Percentiles rank a stretch among this genome's conserved stretches.
Conservation (phyloP, 1,140 invertebrate genomes). For the Atta cephalotes region DNA sequence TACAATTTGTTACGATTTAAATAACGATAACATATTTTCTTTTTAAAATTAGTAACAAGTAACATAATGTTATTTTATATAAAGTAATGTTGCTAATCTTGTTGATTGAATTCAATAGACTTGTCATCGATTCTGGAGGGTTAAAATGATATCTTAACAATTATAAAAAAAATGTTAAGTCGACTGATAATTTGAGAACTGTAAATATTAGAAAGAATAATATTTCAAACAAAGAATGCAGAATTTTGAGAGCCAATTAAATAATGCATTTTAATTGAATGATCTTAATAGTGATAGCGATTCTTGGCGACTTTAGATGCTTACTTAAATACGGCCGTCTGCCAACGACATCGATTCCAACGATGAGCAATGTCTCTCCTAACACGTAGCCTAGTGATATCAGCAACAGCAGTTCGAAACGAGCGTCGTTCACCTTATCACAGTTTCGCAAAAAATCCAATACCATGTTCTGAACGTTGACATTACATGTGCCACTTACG, state of each 20-base stretch:
- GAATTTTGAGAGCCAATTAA: background rate
- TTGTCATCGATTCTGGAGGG: too few species aligned
- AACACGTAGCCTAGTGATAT: slow-evolving; percentile 74
- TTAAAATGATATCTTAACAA: background rate
- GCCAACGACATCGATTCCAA: slow-evolving; percentile 72
- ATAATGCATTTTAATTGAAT: background rate
- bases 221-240: background rate
- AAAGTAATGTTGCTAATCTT: too few species aligned
- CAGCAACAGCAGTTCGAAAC: slow-evolving; percentile 67
- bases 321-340: slow-evolving; percentile 72
- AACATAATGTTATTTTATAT: too few species aligned
- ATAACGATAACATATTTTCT: too few species aligned
- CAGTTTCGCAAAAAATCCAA: slow-evolving; percentile 72
- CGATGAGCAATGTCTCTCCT: slow-evolving; percentile 71
- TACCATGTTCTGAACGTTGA: slow-evolving; percentile 60
- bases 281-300: background rate
- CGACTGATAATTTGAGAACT: slow-evolving; percentile 13
- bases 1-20: too few species aligned
- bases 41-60: too few species aligned
- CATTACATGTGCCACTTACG: slow-evolving; percentile 60
- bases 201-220: background rate
- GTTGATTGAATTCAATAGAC: too few species aligned
- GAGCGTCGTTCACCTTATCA: slow-evolving; percentile 65
- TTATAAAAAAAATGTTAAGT: background rate
- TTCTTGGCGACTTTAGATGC: background rate